phyloP scores from a whole-genome alignment of 2,797 vertebrate species.

The Hemitrygon akajei region DNA sequence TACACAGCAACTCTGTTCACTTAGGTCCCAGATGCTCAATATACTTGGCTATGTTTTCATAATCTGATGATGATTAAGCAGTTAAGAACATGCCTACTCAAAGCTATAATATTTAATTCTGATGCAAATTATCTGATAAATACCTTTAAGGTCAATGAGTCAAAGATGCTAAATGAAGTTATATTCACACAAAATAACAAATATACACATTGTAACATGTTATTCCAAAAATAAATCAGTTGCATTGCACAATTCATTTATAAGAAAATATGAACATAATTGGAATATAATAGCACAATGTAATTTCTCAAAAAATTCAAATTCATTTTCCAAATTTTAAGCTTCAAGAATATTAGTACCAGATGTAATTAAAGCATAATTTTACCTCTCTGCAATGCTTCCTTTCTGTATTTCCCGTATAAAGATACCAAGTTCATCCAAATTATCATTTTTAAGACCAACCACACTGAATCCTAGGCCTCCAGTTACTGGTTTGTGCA shows the following conservation, averaged over 20 bases:
- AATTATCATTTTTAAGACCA: slow-evolving; percentile 66
- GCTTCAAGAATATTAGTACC: slow-evolving; percentile 37
- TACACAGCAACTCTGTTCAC: background rate
- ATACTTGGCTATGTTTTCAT: background rate
- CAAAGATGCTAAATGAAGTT: background rate
- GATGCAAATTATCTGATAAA: background rate
- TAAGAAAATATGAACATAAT: background rate
- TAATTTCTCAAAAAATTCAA: background rate
- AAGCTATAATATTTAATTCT: background rate
- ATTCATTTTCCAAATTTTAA: background rate
- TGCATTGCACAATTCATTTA: background rate
- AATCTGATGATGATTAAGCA: background rate
- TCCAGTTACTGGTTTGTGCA: slow-evolving; percentile 72
- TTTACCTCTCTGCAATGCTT: slow-evolving; percentile 82
- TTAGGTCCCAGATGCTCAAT: background rate
- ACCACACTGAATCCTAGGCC: slow-evolving; percentile 92
- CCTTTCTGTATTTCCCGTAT: slow-evolving; percentile 84
- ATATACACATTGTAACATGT: too few species aligned
- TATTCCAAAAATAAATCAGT: background rate
- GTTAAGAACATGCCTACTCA: background rate
- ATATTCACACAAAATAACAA: background rate
- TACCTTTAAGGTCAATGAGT: background rate
- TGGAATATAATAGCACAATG: background rate
- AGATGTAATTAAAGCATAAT: slow-evolving; percentile 8
- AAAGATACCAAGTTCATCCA: slow-evolving; percentile 72